phyloP scores from a whole-genome alignment of 2,113 vertebrate genomes.

The Jaculus jaculus region DNA sequence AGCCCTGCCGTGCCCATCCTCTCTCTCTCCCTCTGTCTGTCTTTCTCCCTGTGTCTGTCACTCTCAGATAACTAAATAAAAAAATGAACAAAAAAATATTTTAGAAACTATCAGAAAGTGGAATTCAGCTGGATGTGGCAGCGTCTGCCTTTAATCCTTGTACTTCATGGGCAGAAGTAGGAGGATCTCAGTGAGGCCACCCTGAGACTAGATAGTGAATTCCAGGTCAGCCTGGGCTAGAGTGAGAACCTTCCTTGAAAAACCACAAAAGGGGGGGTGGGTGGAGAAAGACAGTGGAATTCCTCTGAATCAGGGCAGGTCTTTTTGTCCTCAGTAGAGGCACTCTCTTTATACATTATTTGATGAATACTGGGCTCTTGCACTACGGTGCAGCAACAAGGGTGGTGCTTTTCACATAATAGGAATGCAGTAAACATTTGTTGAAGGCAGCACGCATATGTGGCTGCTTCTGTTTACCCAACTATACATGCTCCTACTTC shows the following conservation, averaged over 20 bases:
- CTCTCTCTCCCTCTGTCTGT: too few relatives aligned
- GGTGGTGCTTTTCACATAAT: background rate
- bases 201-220: too few relatives aligned
- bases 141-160: too few relatives aligned
- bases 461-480: background rate
- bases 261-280: too few relatives aligned
- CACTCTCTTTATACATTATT: background rate
- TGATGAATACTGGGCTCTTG: background rate
- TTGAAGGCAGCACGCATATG: background rate
- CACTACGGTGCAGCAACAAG: background rate
- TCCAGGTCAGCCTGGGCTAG: too few relatives aligned
- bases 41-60: too few relatives aligned
- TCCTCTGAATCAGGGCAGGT: background rate
- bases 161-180: too few relatives aligned
- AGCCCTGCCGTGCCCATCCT: too few relatives aligned
- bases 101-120: background rate
- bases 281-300: background rate
- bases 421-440: background rate
- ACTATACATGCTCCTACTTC: background rate
- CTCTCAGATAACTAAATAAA: too few relatives aligned
- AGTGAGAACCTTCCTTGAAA: too few relatives aligned
- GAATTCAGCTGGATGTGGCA: background rate
- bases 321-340: background rate
- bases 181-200: too few relatives aligned
- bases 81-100: too few relatives aligned